Evolutionary conservation across 2,113 vertebrate species (phyloP).

Genomic region (Ramphastos sulfuratus): DNA sequence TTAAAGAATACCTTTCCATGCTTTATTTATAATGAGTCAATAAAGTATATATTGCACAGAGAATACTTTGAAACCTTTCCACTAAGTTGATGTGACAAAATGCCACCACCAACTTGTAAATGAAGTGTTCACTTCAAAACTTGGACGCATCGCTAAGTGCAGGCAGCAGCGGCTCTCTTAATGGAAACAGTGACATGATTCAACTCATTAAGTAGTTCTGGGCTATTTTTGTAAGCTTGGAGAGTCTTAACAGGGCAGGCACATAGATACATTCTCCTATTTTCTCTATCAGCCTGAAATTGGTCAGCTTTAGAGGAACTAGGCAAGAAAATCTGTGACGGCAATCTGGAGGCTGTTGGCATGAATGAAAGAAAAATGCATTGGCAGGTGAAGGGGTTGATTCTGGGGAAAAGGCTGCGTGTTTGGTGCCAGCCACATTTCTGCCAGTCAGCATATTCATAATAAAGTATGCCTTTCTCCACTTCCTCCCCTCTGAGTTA

Average conservation of each 20-base stretch:
- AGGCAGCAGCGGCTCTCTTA: not conserved
- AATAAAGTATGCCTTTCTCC: not conserved
- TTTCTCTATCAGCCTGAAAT: not conserved
- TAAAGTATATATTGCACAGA: not conserved
- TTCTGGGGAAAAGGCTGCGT: not conserved
- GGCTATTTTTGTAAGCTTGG: not conserved
- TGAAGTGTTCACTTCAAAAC: not conserved
- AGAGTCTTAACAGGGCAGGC: not conserved
- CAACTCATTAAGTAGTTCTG: not conserved
- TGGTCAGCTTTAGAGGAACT: not conserved
- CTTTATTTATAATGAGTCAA: slow-evolving; percentile 10
- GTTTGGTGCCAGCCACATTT: not conserved
- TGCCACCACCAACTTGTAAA: not conserved
- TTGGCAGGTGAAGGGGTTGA: not conserved
- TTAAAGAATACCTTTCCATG: slow-evolving; percentile 34
- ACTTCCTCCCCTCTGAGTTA: not conserved
- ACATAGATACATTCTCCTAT: not conserved
- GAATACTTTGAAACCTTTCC: not conserved
- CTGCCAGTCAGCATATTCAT: rapidly evolving
- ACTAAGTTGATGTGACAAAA: not conserved
- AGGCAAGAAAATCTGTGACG: not conserved
- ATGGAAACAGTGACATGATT: not conserved
- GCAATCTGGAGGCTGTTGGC: rapidly evolving
- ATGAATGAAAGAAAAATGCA: not conserved
- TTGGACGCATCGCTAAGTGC: not conserved